Percentiles rank a stretch among this genome's conserved stretches.
Conservation (phyloP, 2,888 invertebrate species). For the Lymantria dispar region DNA sequence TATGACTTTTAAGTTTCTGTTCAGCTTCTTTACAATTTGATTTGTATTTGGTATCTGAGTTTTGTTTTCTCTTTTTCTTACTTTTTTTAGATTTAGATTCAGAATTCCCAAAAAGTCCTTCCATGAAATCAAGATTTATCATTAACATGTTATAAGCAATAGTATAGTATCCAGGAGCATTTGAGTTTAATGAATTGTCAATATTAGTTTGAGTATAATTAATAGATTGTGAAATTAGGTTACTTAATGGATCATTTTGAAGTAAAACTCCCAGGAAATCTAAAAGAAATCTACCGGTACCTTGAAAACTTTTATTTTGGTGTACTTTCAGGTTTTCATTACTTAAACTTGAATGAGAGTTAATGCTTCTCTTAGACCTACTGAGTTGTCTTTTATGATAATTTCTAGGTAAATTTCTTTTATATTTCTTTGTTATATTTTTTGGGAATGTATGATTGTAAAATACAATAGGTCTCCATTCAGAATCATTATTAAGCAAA, state of each 20-base stretch:
- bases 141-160: conserved; percentile 56
- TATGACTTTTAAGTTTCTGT: neutral
- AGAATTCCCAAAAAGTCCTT: conserved; percentile 52
- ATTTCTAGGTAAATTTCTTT: conserved; percentile 35
- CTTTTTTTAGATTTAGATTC: conserved; percentile 34
- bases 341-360: conserved; percentile 1
- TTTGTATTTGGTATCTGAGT: neutral
- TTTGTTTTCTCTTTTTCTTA: conserved; percentile 27
- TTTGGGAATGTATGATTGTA: conserved; percentile 39
- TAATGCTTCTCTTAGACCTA: conserved; percentile 47
- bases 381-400: conserved; percentile 38
- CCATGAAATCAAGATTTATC: conserved; percentile 58
- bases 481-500: conserved; percentile 36
- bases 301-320: neutral
- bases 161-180: conserved; percentile 56
- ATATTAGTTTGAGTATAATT: conserved; percentile 49
- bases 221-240: conserved; percentile 39
- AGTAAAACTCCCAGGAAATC: conserved; percentile 45
- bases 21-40: neutral
- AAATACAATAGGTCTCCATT: conserved; percentile 67
- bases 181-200: conserved; percentile 43
- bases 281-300: conserved; percentile 37
- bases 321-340: conserved; percentile 3
- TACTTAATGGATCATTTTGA: conserved; percentile 39
- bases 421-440: conserved; percentile 28